Evolutionary conservation across 2,113 vertebrate species (phyloP), one percentile per base, ranked within the genome.

Genomic region (Brachyhypopomus gauderio): DNA sequence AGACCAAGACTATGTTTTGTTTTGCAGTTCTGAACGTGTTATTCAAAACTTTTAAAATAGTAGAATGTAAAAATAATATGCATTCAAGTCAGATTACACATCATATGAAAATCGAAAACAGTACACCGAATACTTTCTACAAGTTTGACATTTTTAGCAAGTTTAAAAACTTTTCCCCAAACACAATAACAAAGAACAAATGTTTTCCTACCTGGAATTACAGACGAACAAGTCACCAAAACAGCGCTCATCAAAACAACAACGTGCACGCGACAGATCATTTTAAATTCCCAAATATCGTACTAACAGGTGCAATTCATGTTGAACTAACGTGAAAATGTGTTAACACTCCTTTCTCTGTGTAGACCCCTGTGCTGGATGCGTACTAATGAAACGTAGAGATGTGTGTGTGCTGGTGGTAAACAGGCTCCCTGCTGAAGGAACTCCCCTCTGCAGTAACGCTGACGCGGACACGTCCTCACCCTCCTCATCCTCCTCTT

Each of bases 141-240:
- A 60, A 62, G 23, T 8, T 9, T 3, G 3, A 62, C 2, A 0
- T 5, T 22, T 23, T 12, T 25, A 11, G 23, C 22, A 34, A 27
- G 14, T 66, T 67, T n/a, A 8, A 1, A 30, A 36, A 67, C 30
- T 67, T 67, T 67, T 19, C 34, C 36, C 34, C 3, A 45, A 16
- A 38, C 56, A 5, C 55, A 20, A 14, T 2, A 41, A 38, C 34
- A 70, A 22, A 60, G 36, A 70, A 66, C 63, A 66, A 83, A 59
- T 25, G 23, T n/a, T 20, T 4, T 76, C 66, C 85, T 93, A 93
- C 93, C 93, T 89, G 85, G 73, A 60, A 71, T 70, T 70, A 83
- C 74, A 55, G 89, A 74, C 17, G 89, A 83, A 8, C 86, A 86
- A 72, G 83, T 82, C 84, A 87, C 88, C 9, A 86, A 55, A 62